Conservation (phyloP, 2,888 invertebrate genomes). For the Pandemis corylana region DNA sequence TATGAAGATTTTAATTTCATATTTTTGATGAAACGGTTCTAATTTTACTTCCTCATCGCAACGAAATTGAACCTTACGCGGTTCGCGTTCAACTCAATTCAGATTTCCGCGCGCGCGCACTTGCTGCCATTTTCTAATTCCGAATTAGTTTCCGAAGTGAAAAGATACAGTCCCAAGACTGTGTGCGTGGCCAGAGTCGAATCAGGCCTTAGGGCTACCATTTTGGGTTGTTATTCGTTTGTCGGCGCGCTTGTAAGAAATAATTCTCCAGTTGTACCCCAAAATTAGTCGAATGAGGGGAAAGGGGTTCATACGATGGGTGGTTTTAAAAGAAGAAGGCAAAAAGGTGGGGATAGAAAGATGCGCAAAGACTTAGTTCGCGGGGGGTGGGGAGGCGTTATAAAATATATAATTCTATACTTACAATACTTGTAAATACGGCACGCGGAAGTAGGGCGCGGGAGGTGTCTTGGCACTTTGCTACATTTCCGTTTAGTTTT, state of each 20-base stretch:
- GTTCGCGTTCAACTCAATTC: conserved; percentile 47
- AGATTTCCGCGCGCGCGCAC: conserved; percentile 54
- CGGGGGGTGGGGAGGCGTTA: conserved; percentile 78
- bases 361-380: conserved; percentile 85
- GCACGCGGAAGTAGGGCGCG: conserved; percentile 78
- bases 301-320: conserved; percentile 84
- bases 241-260: conserved; percentile 71
- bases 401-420: conserved; percentile 86
- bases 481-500: conserved; percentile 14
- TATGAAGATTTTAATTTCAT: conserved; percentile 86
- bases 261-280: conserved; percentile 85
- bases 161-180: conserved; percentile 85
- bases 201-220: conserved; percentile 55
- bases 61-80: conserved; percentile 51
- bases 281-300: conserved; percentile 85
- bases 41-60: conserved; percentile 64
- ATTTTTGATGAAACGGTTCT: conserved; percentile 85
- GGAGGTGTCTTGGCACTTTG: conserved; percentile 61
- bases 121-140: conserved; percentile 83
- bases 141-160: conserved; percentile 85
- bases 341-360: conserved; percentile 85
- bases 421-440: conserved; percentile 86
- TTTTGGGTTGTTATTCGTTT: conserved; percentile 61
- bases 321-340: conserved; percentile 85
- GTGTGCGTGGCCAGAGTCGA: conserved; percentile 58